phyloP scores from a whole-genome alignment of 1,140 invertebrate genomes.

The Nymphalis io region DNA sequence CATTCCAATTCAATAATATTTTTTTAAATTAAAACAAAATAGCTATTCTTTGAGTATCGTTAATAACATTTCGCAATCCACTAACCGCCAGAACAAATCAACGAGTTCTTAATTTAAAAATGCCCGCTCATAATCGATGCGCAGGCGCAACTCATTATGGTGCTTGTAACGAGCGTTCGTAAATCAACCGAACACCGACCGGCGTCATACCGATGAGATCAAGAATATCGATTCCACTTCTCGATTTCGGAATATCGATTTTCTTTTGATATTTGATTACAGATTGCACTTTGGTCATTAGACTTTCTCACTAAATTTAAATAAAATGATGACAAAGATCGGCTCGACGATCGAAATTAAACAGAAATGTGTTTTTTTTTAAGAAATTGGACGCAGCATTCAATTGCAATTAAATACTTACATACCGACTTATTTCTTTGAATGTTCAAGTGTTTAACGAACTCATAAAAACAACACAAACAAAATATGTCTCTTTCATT shows the following conservation, averaged over 20 bases:
- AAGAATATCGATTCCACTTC: constrained; percentile 46
- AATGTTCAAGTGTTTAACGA: background rate
- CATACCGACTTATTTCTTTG: background rate
- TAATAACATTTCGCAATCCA: constrained; percentile 37
- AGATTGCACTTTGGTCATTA: constrained; percentile 36
- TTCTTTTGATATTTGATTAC: constrained; percentile 46
- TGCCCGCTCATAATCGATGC: constrained; percentile 61
- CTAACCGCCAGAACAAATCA: constrained; percentile 49
- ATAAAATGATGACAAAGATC: background rate
- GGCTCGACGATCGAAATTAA: background rate
- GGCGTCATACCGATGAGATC: constrained; percentile 53
- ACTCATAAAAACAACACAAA: background rate
- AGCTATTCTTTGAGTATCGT: constrained; percentile 20
- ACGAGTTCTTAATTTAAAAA: constrained; percentile 70
- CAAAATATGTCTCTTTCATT: constrained; percentile 14
- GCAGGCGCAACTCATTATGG: constrained; percentile 71
- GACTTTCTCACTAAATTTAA: constrained; percentile 14
- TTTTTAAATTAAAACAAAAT: constrained; percentile 21
- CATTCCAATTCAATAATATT: background rate
- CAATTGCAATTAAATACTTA: constrained; percentile 9
- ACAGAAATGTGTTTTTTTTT: background rate
- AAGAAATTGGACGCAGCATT: background rate
- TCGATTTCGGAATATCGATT: constrained; percentile 57
- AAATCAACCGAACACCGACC: constrained; percentile 70
- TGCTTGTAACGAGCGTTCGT: constrained; percentile 64